Evolutionary conservation across 1,140 invertebrate genomes (phyloP), one percentile per base, ranked within the genome.

Genomic region (Hydropsyche tenuis): DNA sequence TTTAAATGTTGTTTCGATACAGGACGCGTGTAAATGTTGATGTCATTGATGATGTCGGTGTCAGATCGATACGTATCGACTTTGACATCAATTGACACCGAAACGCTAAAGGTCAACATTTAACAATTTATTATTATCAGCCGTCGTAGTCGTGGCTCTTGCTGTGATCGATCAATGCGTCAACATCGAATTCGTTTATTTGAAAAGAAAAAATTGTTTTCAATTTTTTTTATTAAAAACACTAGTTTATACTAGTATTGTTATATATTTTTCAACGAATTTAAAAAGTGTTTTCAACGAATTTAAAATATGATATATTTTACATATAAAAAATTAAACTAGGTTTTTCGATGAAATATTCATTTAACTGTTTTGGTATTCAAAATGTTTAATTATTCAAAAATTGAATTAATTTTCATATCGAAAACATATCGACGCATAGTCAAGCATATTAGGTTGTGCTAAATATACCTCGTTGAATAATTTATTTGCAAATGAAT

Each of bases 41-140:
- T 68, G 42, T 68, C 37, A 53, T 20, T 23, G 46, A 9, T 16
- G 12, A 51, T 18, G n/a, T n/a, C n/a, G 48, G 16, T 25, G 20
- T 65, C 4, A 23, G 22, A 69, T 74, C 70, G 43, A 76, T 73
- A 73, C 62, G 56, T 73, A 76, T 73, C 69, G 72, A 71, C 62
- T 71, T 74, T 72, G 72, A 76, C 72, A 72, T 63, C 75, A 76
- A 71, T 76, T 76, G 75, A 76, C 75, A 68, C 51, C 12, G 20
- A 63, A 65, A 68, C 72, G 51, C 69, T 51, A 60, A 48, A 69
- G 75, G 75, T 76, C 71, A 72, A 76, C 73, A 68, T 72, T 60
- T 16, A 72, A 68, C 68, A 76, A 76, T 76, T 76, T 76, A 76
- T 76, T n/a, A n/a, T n/a, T 72, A 43, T 73, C 72, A 71, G 60